These are phyloP conservation scores for Cactoblastis cactorum DNA, from an alignment of 2,888 invertebrate species.

Conservation along the genomic window DNA sequence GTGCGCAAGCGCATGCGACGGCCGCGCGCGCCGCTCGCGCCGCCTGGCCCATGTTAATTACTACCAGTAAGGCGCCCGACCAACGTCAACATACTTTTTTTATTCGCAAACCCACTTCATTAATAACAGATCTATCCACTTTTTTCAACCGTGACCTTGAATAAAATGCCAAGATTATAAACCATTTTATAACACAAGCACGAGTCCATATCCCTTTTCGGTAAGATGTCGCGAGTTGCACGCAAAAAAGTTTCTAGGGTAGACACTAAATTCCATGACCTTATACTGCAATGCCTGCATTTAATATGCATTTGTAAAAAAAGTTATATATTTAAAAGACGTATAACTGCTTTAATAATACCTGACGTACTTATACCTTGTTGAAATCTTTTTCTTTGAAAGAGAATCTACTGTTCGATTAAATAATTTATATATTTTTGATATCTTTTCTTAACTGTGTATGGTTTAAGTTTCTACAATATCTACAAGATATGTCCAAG, in stretches of 20 bases:
- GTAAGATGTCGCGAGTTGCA: slow-evolving; percentile 55
- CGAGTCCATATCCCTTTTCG: slow-evolving; percentile 65
- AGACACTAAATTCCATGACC: slow-evolving; percentile 60
- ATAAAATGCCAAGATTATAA: slow-evolving; percentile 63
- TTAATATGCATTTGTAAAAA: slow-evolving; percentile 57
- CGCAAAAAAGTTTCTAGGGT: slow-evolving; percentile 54
- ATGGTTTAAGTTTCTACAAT: too few relatives aligned
- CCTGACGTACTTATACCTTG: slow-evolving; percentile 58
- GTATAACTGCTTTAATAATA: slow-evolving; percentile 24
- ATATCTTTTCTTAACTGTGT: not conserved
- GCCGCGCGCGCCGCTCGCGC: slow-evolving; percentile 37
- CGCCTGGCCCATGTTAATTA: slow-evolving; percentile 66
- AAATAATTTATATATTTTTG: not conserved
- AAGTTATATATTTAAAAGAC: slow-evolving; percentile 40
- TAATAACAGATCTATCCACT: slow-evolving; percentile 48
- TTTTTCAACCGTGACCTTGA: slow-evolving; percentile 52
- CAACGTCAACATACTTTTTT: slow-evolving; percentile 64
- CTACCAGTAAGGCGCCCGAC: slow-evolving; percentile 67
- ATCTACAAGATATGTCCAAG: too few relatives aligned
- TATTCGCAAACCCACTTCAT: slow-evolving; percentile 55
- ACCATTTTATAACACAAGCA: slow-evolving; percentile 56
- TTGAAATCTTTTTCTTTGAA: slow-evolving; percentile 42
- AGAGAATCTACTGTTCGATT: slow-evolving; percentile 16
- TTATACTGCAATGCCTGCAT: slow-evolving; percentile 68
- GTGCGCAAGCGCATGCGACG: slow-evolving; percentile 31